Evolutionary conservation across 2,113 vertebrate species (phyloP).

Genomic region (Ariopsis seemanni): DNA sequence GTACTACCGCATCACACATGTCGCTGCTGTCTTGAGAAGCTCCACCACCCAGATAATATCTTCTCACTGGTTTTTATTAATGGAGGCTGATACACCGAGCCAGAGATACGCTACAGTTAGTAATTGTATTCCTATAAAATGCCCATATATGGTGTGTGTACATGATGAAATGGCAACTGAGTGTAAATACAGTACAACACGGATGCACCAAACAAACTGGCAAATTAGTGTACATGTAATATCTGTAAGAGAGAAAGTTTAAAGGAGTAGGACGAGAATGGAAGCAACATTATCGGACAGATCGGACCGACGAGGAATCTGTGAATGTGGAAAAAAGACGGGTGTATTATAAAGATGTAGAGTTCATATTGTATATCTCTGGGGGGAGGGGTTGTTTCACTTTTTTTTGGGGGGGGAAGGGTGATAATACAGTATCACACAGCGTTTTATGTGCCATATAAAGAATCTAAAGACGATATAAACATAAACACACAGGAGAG

Average conservation of each 20-base stretch:
- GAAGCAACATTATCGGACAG: background rate
- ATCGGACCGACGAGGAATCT: background rate
- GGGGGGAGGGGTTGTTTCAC: background rate
- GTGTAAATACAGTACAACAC: background rate
- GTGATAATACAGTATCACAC: background rate
- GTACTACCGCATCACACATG: background rate
- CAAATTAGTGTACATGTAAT: background rate
- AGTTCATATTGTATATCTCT: constrained; percentile 33
- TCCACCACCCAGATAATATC: background rate
- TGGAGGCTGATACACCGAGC: background rate
- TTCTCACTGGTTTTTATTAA: background rate
- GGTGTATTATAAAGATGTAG: constrained; percentile 30
- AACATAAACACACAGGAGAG: constrained; percentile 38
- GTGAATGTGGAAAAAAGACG: background rate
- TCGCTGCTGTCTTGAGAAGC: background rate
- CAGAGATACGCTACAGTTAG: constrained; percentile 5
- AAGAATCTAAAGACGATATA: constrained; percentile 41
- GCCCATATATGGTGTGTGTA: no score
- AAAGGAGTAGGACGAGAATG: background rate
- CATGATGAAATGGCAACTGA: background rate
- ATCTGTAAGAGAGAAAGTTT: background rate
- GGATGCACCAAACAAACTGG: background rate
- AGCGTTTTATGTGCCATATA: constrained; percentile 51
- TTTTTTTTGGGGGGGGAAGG: background rate
- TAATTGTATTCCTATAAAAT: background rate